phyloP scores from a whole-genome alignment of 2,797 vertebrate genomes.

The Tenualosa ilisha region DNA sequence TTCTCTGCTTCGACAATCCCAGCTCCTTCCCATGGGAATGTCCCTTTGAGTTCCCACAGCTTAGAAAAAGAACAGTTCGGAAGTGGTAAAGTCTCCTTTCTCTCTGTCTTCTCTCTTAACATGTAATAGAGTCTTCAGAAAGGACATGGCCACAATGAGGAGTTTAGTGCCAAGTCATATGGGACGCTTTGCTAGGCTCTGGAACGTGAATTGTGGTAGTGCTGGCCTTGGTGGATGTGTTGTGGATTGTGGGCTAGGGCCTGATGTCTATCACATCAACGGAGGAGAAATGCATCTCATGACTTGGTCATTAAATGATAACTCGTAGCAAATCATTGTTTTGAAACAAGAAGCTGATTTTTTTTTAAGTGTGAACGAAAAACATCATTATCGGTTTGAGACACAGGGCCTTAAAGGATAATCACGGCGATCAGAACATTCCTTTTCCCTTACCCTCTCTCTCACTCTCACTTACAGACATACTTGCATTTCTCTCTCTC shows the following conservation, averaged over 20 bases:
- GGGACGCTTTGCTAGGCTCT: neutral
- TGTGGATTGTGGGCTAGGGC: neutral
- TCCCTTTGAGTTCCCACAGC: neutral
- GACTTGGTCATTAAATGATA: neutral
- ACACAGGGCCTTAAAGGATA: neutral
- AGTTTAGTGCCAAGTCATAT: neutral
- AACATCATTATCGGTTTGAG: neutral
- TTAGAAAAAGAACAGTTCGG: neutral
- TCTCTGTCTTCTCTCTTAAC: neutral
- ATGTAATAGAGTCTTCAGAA: neutral
- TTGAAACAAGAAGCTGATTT: neutral
- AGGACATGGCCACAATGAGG: neutral
- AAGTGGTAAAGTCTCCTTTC: neutral
- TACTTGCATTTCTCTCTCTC: slow-evolving; percentile 32
- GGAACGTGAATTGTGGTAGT: neutral
- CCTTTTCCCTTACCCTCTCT: neutral
- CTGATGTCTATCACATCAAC: neutral
- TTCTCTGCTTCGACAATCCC: neutral
- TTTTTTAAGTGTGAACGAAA: neutral
- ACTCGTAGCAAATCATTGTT: neutral
- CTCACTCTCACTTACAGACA: neutral
- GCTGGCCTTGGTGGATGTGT: neutral
- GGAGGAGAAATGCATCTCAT: neutral
- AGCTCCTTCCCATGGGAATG: neutral
- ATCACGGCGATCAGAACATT: neutral